Conservation (phyloP, 2,888 invertebrate species). For the Pachycephus smyrnensis region DNA sequence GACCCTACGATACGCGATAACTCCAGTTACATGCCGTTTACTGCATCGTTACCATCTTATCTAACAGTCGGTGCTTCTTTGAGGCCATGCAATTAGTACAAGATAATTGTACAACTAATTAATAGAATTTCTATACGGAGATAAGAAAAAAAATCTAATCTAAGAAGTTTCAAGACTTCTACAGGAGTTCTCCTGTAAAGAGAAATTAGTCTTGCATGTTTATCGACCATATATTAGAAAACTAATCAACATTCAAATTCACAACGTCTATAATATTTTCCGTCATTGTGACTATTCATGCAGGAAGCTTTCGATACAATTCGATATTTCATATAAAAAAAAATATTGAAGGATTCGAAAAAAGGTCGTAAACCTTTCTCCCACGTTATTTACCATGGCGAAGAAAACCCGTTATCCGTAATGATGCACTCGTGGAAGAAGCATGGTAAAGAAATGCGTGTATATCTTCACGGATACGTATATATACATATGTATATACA, state of each 20-base stretch:
- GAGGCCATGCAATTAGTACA: background rate
- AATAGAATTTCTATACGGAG: background rate
- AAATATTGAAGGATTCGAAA: constrained; percentile 12
- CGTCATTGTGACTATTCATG: background rate
- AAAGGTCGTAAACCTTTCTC: constrained; percentile 24
- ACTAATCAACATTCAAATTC: background rate
- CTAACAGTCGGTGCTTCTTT: background rate
- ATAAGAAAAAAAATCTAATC: background rate
- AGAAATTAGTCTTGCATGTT: background rate
- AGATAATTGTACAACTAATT: background rate
- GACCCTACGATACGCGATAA: constrained; percentile 1
- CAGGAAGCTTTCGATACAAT: background rate
- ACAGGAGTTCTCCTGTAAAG: background rate
- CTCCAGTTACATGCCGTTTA: background rate
- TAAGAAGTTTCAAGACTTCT: background rate
- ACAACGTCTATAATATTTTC: background rate
- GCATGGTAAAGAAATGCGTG: constrained; percentile 5
- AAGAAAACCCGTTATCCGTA: constrained; percentile 34
- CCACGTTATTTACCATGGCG: constrained; percentile 30
- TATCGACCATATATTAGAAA: background rate
- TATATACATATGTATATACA: background rate
- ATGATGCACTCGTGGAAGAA: constrained; percentile 29
- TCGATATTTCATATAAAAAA: background rate
- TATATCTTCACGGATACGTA: background rate
- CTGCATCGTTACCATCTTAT: background rate